These are phyloP conservation scores for Aplochiton taeniatus DNA, from an alignment of 2,797 vertebrate genomes.

Conservation along the genomic window DNA sequence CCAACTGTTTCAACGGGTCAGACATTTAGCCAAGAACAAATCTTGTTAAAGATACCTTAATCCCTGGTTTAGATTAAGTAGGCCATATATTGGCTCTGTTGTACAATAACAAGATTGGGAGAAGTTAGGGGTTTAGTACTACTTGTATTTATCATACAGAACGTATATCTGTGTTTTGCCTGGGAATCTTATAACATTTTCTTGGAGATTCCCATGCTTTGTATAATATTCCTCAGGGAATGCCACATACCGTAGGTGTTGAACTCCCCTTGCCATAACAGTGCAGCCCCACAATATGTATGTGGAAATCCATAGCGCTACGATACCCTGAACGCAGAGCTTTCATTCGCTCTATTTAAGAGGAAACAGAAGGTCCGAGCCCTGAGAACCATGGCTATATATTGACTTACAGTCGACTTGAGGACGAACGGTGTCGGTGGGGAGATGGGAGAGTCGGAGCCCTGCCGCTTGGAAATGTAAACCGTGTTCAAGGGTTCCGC, in stretches of 20 bases:
- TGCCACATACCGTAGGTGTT: background rate
- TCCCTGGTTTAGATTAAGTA: conserved; percentile 40
- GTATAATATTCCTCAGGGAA: background rate
- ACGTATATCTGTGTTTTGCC: too few relatives aligned
- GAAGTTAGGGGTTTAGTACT: background rate
- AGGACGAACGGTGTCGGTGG: conserved; percentile 8
- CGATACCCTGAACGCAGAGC: background rate
- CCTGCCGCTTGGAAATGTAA: conserved; percentile 39
- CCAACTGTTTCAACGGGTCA: conserved; percentile 40
- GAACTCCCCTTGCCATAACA: background rate
- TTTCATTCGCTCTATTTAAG: background rate
- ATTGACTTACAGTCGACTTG: conserved; percentile 18
- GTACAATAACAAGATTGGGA: conserved; percentile 26
- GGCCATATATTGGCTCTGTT: conserved; percentile 26
- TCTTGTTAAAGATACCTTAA: conserved; percentile 53
- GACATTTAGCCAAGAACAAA: conserved; percentile 51
- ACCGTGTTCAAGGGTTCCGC: conserved; percentile 31
- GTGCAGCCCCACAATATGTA: background rate
- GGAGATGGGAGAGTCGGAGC: conserved; percentile 30
- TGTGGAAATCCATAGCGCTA: background rate
- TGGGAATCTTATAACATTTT: background rate
- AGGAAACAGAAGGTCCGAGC: background rate
- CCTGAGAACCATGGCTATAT: background rate
- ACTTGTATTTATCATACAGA: background rate
- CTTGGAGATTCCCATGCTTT: background rate